phyloP scores from a whole-genome alignment of 2,888 invertebrate genomes.

The Dromius quadrimaculatus region DNA sequence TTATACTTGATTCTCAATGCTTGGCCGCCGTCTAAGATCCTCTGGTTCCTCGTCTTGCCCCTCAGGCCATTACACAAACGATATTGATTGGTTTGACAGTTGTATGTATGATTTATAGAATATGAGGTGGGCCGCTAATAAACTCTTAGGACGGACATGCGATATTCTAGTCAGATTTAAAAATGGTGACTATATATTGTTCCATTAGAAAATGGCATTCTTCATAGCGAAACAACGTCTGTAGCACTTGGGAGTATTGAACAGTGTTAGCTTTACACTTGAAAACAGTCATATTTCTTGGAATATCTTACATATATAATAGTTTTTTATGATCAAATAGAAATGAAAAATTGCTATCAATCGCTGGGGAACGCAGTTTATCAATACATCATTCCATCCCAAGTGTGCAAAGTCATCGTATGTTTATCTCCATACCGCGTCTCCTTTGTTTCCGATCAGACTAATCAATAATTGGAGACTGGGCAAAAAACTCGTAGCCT shows the following conservation, averaged over 20 bases:
- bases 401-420: conserved; percentile 41
- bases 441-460: conserved; percentile 32
- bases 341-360: too few relatives aligned
- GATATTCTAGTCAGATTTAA: conserved; percentile 1
- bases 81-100: conserved; percentile 49
- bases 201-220: neutral
- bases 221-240: too few relatives aligned
- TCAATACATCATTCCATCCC: neutral
- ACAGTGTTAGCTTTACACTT: too few relatives aligned
- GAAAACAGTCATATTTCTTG: too few relatives aligned
- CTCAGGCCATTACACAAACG: conserved; percentile 44
- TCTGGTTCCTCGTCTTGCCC: neutral
- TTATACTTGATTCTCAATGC: too few relatives aligned
- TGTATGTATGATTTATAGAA: conserved; percentile 47
- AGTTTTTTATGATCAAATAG: too few relatives aligned
- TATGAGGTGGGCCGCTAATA: conserved; percentile 40
- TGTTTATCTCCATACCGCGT: conserved; percentile 26
- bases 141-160: conserved; percentile 18
- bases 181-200: neutral
- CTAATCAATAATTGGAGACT: conserved; percentile 38
- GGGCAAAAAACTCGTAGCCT: conserved; percentile 13
- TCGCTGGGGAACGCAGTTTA: neutral
- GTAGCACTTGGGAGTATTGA: too few relatives aligned
- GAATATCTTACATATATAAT: too few relatives aligned
- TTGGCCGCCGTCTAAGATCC: neutral